phyloP scores from a whole-genome alignment of 2,888 invertebrate species.

The Bugula neritina region DNA sequence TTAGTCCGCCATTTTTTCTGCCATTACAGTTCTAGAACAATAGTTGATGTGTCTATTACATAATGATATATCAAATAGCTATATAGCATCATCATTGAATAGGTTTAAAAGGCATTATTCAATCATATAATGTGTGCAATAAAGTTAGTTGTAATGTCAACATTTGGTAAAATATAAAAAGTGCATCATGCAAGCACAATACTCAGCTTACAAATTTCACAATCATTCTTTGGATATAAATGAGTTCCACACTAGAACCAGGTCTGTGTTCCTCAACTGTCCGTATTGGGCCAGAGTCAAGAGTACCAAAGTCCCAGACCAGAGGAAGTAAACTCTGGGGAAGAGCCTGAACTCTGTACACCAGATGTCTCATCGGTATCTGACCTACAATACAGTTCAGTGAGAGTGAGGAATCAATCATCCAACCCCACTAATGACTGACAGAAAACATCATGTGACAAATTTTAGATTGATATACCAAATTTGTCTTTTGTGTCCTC shows the following conservation, averaged over 20 bases:
- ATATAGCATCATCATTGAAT: too few relatives aligned
- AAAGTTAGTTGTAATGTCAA: too few relatives aligned
- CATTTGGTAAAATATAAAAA: too few relatives aligned
- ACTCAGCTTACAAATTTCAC: slow-evolving; percentile 9
- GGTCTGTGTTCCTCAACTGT: background rate
- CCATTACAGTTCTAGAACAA: background rate
- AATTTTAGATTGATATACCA: too few relatives aligned
- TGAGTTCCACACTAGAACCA: background rate
- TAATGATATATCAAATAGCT: too few relatives aligned
- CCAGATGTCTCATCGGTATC: slow-evolving; percentile 46
- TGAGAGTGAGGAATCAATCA: too few relatives aligned
- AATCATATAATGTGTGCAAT: too few relatives aligned
- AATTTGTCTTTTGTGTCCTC: slow-evolving; percentile 39
- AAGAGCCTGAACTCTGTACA: slow-evolving; percentile 48
- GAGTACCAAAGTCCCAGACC: slow-evolving; percentile 48
- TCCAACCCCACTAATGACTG: too few relatives aligned
- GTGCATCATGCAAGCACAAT: too few relatives aligned
- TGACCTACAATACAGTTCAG: slow-evolving; percentile 36
- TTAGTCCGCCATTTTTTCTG: background rate
- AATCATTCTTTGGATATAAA: background rate
- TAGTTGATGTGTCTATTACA: too few relatives aligned
- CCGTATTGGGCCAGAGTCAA: background rate
- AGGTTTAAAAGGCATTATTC: too few relatives aligned
- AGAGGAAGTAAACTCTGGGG: slow-evolving; percentile 47
- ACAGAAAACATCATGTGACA: too few relatives aligned